Percentiles rank a stretch among this genome's conserved stretches.
Evolutionary conservation across 2,797 vertebrate genomes (phyloP).

Genomic region (Bovichtus diacanthus): DNA sequence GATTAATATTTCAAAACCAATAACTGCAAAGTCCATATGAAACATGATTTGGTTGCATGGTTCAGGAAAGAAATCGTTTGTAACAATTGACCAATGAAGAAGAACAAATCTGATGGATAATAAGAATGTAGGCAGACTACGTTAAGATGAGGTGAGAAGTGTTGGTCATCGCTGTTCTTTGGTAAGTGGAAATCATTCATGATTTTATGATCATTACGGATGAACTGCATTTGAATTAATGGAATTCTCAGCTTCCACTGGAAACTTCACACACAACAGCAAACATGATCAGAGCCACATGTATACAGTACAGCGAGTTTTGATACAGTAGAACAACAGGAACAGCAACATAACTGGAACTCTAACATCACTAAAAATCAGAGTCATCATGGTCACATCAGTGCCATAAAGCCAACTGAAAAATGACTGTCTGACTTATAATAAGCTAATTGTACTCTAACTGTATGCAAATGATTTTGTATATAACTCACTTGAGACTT

Average conservation of each 20-base stretch:
- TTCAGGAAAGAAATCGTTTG: neutral
- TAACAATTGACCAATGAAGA: neutral
- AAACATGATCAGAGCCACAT: conserved; percentile 10
- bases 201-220: conserved; percentile 31
- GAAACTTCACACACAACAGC: conserved; percentile 10
- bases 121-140: neutral
- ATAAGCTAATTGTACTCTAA: neutral
- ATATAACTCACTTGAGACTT: neutral
- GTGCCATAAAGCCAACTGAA: neutral
- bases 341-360: neutral
- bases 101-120: neutral
- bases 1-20: conserved; percentile 30
- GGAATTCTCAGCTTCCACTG: conserved; percentile 38
- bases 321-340: neutral
- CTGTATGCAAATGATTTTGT: neutral
- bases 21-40: neutral
- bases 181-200: conserved; percentile 41
- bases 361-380: neutral
- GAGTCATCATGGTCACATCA: neutral
- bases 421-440: neutral
- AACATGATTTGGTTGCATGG: conserved; percentile 11
- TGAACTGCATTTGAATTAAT: conserved; percentile 23
- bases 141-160: neutral
- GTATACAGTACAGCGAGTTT: neutral
- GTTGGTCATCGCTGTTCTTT: conserved; percentile 34